phyloP scores from a whole-genome alignment of 2,888 invertebrate genomes.

The Camponotus fellah region DNA sequence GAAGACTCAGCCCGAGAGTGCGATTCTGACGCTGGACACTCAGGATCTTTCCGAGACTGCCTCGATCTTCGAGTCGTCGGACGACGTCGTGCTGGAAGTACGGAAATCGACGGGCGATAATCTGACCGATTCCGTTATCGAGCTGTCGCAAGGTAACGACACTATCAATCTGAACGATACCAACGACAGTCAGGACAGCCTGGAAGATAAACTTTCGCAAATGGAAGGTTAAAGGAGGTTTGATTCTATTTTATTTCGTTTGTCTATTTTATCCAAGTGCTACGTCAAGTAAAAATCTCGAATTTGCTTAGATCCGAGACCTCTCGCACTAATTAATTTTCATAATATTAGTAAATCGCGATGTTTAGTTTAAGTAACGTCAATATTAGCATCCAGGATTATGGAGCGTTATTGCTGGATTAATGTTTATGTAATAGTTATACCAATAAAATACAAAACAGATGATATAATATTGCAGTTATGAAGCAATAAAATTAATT shows the following conservation, averaged over 20 bases:
- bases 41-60: slow-evolving; percentile 76
- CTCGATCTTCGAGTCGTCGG: slow-evolving; percentile 79
- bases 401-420: neutral
- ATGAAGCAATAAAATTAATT: slow-evolving; percentile 1
- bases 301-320: slow-evolving; percentile 3
- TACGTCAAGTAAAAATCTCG: slow-evolving; percentile 2
- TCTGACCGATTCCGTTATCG: slow-evolving; percentile 79
- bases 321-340: slow-evolving; percentile 11
- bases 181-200: slow-evolving; percentile 84
- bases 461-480: slow-evolving; percentile 9
- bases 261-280: neutral
- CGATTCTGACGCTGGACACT: slow-evolving; percentile 48
- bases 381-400: neutral
- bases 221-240: slow-evolving; percentile 81
- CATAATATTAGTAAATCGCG: neutral
- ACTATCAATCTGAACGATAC: slow-evolving; percentile 83
- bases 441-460: neutral
- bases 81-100: slow-evolving; percentile 68
- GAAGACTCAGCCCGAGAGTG: slow-evolving; percentile 63
- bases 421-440: neutral
- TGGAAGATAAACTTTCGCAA: slow-evolving; percentile 84
- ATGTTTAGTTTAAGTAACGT: neutral
- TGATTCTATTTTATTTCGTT: neutral
- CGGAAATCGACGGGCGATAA: slow-evolving; percentile 61
- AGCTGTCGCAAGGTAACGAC: slow-evolving; percentile 76